A percentile compares a stretch with the other conserved stretches of the same genome.
Evolutionary conservation across 37 sponge, comb jelly and placozoan species (phyloP).

Genomic region (Haliclona indistincta): DNA sequence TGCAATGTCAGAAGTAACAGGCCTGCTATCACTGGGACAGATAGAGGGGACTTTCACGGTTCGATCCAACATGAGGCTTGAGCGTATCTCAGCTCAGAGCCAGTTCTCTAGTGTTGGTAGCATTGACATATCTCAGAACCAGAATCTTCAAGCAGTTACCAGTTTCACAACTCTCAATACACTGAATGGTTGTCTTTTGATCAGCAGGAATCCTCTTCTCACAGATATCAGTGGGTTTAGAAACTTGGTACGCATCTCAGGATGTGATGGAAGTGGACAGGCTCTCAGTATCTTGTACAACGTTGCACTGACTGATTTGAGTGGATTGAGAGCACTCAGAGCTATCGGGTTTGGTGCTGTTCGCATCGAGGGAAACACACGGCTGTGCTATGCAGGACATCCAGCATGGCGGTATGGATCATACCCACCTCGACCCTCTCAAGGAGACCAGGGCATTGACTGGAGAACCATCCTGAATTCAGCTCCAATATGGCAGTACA

Average conservation of each 20-base stretch:
- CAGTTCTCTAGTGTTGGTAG: slow-evolving; percentile 16
- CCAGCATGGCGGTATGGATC: slow-evolving; percentile 51
- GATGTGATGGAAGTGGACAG: slow-evolving; percentile 25
- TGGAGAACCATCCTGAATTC: slow-evolving; percentile 47
- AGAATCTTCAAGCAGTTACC: slow-evolving; percentile 3
- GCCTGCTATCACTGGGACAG: not conserved
- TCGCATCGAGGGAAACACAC: slow-evolving; percentile 74
- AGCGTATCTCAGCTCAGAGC: slow-evolving; percentile 11
- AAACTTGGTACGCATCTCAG: slow-evolving; percentile 19
- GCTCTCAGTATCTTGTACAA: slow-evolving; percentile 55
- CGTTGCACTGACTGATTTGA: slow-evolving; percentile 17
- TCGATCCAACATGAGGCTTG: slow-evolving; percentile 42
- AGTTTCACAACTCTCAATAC: slow-evolving; percentile 14
- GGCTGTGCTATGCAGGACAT: slow-evolving; percentile 76
- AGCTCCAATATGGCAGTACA: slow-evolving; percentile 45
- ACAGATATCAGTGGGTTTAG: slow-evolving; percentile 17
- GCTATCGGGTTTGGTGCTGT: slow-evolving; percentile 58
- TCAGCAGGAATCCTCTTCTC: slow-evolving; percentile 46
- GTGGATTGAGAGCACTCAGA: slow-evolving; percentile 5
- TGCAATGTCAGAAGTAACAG: slow-evolving; percentile 2
- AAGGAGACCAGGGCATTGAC: slow-evolving; percentile 71
- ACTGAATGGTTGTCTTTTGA: slow-evolving; percentile 33
- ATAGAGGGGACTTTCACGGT: slow-evolving; percentile 36
- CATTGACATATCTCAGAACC: slow-evolving; percentile 41
- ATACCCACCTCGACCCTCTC: slow-evolving; percentile 1